Evolutionary conservation across 2,113 vertebrate genomes (phyloP).

Genomic region (Lophius piscatorius): DNA sequence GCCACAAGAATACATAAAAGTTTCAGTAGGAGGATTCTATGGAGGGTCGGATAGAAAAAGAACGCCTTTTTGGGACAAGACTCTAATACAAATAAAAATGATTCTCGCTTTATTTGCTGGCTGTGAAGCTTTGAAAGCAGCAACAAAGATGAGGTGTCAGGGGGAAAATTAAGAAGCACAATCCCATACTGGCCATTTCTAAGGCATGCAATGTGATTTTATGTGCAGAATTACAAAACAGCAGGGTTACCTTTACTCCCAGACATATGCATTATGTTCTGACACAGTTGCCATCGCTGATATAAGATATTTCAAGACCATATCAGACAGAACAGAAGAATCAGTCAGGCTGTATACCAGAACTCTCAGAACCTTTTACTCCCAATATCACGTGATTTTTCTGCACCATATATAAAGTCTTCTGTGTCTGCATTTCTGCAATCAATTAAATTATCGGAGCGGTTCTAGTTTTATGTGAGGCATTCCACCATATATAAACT

Average conservation of each 20-base stretch:
- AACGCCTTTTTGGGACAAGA: slow-evolving; percentile 25
- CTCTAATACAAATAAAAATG: slow-evolving; percentile 53
- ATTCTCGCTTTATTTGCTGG: slow-evolving; percentile 36
- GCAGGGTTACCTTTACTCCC: slow-evolving; percentile 40
- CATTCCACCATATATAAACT: neutral
- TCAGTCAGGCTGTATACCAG: slow-evolving; percentile 25
- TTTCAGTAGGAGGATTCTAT: slow-evolving; percentile 45
- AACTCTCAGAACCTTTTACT: slow-evolving; percentile 22
- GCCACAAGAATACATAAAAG: slow-evolving; percentile 64
- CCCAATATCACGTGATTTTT: slow-evolving; percentile 13
- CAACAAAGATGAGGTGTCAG: slow-evolving; percentile 55
- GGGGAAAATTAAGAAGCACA: slow-evolving; percentile 55
- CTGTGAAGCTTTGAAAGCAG: slow-evolving; percentile 35
- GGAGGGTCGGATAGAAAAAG: slow-evolving; percentile 38
- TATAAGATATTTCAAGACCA: slow-evolving; percentile 47
- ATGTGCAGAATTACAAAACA: slow-evolving; percentile 44
- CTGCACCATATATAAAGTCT: too few relatives aligned
- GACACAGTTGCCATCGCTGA: slow-evolving; percentile 42
- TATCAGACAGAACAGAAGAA: slow-evolving; percentile 25
- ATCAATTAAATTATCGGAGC: slow-evolving; percentile 25
- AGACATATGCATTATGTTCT: slow-evolving; percentile 26
- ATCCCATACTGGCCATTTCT: slow-evolving; percentile 41
- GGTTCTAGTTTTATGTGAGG: neutral
- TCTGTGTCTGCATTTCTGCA: neutral
- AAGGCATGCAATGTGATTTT: slow-evolving; percentile 47